Evolutionary conservation across 2,113 vertebrate genomes (phyloP), one percentile per base, ranked within the genome.

Genomic region (Sebastes fasciatus): DNA sequence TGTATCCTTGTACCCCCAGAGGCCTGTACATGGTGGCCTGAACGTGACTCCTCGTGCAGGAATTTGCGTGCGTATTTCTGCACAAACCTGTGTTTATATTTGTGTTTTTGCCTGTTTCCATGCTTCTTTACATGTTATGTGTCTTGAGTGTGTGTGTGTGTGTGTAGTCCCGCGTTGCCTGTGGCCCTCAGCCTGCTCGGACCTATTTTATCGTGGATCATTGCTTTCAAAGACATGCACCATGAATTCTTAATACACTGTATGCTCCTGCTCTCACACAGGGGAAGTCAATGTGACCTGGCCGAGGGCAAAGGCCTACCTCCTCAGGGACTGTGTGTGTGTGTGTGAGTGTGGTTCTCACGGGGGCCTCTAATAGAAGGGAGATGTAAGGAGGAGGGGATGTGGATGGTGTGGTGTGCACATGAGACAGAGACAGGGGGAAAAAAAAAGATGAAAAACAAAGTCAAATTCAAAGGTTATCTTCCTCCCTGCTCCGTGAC

Each of bases 231-330:
- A 86, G 78, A 88, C 72, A 84, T 49, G 51, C 73, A 57, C 73
- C 76, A 86, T 88, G 65, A 89, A 87, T 83, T 86, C 23, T 85
- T 84, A 74, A 79, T 80, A 86, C 76, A 51, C 62, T 78, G 83
- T 66, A 51, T 77, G 83, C 17, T 72, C 64, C 83, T 74, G 57
- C 83, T 79, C 51, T 83, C 69, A 80, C 73, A 62, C 82, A 68
- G 67, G 40, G 79, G 58, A 83, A 51, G 61, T 46, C 71, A 46
- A 43, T 74, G 51, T 71, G 70, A 90, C 72, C 21, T 10, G 7
- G 80, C 45, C 2, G n/a, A 65, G 64, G 74, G 83, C 70, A 84
- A 72, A 77, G 48, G 16, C 64, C 52, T 13, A 62, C 74, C 72
- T 68, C 62, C 63, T 52, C 12, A 74, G 26, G 52, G 54, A 40